Base-by-base conservation (phyloP, 2,113 vertebrate genomes). In the Myotis brandtii region DNA sequence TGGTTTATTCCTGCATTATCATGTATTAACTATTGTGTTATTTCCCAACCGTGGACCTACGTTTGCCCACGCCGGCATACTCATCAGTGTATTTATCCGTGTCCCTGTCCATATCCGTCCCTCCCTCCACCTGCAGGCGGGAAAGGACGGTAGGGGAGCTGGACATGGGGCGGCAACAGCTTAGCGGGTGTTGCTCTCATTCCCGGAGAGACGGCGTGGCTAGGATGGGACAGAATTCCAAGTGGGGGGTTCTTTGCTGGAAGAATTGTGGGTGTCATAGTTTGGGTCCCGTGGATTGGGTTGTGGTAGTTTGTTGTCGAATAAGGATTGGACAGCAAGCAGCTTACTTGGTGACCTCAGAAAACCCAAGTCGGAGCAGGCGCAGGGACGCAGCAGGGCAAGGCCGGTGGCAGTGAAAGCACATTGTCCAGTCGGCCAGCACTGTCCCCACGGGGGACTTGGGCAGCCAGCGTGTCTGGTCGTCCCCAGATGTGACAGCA, bases 391-490 rank as follows among this genome's bases (percentile, higher is more conserved):
- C 3, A 25, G 54, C n/a, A 17, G 11, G 69, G 67, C 69, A 32
- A 18, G 32, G 80, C 11, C 2, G 79, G 14, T 2, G 20, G 32
- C 16, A 3, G 64, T 5, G 30, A 17, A 27, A n/a, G 34, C 66
- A 1, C 34, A 1, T 17, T 5, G 1, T 48, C 10, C 6, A 30
- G 48, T 23, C 9, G 32, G 21, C 4, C 0, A 17, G 21, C 34
- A 3, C 46, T 1, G 48, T 4, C 21, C n/a, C 32, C 0, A 0
- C 1, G 30, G 23, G 59, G 64, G 34, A 5, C 54, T 11, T 0
- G 1, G 76, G 21, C 11, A 5, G 21, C 54, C 21, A 9, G 52
- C 0, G 0, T 1, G 11, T 43, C 20, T 0, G 66, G 66, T 72
- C 20, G 0, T 3, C 10, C 6, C 11, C 59, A 16, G 59, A 5